phyloP scores from a whole-genome alignment of 2,113 vertebrate species.

The Benitochromis conjunctus region DNA sequence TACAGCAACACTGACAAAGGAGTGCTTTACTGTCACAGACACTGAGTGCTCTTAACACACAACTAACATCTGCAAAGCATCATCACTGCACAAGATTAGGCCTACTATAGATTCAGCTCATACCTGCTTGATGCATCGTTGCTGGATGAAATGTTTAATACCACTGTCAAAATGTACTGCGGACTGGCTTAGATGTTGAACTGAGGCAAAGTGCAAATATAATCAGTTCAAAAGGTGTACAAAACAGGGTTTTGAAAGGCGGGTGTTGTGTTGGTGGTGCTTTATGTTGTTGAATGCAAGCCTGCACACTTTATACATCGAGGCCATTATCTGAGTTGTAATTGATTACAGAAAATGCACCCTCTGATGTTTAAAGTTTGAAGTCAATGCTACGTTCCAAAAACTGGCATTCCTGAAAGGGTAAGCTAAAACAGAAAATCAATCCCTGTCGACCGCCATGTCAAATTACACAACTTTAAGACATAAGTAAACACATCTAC shows the following conservation, averaged over 20 bases:
- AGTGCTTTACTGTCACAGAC: constrained; percentile 11
- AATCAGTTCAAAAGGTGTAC: not conserved
- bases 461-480: not conserved
- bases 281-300: not conserved
- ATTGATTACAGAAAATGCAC: not conserved
- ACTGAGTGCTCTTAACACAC: constrained; percentile 7
- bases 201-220: not conserved
- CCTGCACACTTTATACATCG: not conserved
- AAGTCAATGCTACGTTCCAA: not conserved
- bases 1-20: not conserved
- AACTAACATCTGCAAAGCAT: constrained; percentile 13
- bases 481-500: not conserved
- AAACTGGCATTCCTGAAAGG: not conserved
- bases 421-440: not conserved
- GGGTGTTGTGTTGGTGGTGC: not conserved
- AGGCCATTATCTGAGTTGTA: not conserved
- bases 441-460: not conserved
- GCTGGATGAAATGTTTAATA: constrained; percentile 2
- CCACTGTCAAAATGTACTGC: not conserved
- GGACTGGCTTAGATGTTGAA: not conserved
- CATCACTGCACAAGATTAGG: not conserved
- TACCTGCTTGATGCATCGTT: not conserved
- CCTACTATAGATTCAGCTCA: not conserved
- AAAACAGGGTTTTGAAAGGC: not conserved
- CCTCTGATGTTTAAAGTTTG: not conserved